Evolutionary conservation across 2,888 invertebrate species (phyloP).

Genomic region (Dasysyrphus albostriatus): DNA sequence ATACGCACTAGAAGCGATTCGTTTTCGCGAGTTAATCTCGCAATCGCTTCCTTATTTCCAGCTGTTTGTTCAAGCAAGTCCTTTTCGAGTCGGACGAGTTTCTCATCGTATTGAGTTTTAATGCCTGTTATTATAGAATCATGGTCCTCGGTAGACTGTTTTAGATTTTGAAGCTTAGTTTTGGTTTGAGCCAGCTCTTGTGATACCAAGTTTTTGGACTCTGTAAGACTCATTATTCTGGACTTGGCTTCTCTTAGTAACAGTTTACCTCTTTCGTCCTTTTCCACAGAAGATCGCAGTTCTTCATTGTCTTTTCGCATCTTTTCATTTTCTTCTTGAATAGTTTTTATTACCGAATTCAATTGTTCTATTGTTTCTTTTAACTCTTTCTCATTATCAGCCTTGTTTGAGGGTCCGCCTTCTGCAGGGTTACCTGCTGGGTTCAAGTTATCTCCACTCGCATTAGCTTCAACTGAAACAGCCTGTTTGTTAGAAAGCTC

Average conservation of each 20-base stretch:
- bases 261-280: slow-evolving; percentile 88
- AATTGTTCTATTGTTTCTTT: slow-evolving; percentile 84
- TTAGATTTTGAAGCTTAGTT: slow-evolving; percentile 84
- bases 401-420: slow-evolving; percentile 51
- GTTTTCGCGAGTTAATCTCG: slow-evolving; percentile 86
- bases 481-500: slow-evolving; percentile 88
- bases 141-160: slow-evolving; percentile 86
- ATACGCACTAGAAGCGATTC: slow-evolving; percentile 90
- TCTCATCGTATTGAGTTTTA: slow-evolving; percentile 89
- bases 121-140: slow-evolving; percentile 86
- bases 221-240: slow-evolving; percentile 89
- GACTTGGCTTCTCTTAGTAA: slow-evolving; percentile 90
- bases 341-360: slow-evolving; percentile 83
- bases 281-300: slow-evolving; percentile 88
- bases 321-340: slow-evolving; percentile 85
- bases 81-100: slow-evolving; percentile 89
- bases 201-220: slow-evolving; percentile 87
- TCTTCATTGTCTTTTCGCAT: slow-evolving; percentile 87
- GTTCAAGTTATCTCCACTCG: slow-evolving; percentile 85
- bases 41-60: slow-evolving; percentile 85
- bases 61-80: slow-evolving; percentile 88
- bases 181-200: slow-evolving; percentile 86
- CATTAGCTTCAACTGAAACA: slow-evolving; percentile 86
- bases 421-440: slow-evolving; percentile 66
- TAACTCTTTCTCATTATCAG: slow-evolving; percentile 80